Conservation (phyloP, 2,888 invertebrate species). For the Isotomurus palustris region DNA sequence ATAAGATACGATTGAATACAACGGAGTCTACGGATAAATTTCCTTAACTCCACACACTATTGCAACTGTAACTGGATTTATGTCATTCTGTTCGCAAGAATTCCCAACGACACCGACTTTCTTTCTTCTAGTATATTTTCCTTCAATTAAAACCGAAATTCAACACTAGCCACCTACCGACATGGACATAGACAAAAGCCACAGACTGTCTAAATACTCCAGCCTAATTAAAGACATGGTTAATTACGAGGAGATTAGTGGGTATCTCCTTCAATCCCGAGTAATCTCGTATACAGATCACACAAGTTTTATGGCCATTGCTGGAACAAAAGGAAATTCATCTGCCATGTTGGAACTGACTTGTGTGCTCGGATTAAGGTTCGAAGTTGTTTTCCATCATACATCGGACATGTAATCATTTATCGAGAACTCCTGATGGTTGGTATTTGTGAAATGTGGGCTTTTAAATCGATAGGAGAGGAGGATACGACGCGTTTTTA, state of each 20-base stretch:
- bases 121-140: too few species aligned
- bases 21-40: too few species aligned
- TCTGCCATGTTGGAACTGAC: neutral
- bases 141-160: too few species aligned
- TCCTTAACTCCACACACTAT: too few species aligned
- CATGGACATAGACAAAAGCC: conserved; percentile 1
- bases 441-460: neutral
- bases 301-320: neutral
- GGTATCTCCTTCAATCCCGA: neutral
- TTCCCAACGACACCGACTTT: too few species aligned
- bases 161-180: too few species aligned
- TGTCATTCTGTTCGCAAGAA: too few species aligned
- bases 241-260: neutral
- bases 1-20: too few species aligned
- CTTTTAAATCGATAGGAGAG: neutral
- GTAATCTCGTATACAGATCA: neutral
- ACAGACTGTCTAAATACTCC: neutral
- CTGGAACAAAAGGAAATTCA: neutral
- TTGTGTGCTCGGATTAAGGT: neutral
- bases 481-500: neutral
- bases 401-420: neutral
- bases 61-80: too few species aligned
- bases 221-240: neutral
- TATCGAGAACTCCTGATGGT: neutral
- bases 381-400: too few species aligned